A percentile compares a stretch with the other conserved stretches of the same genome.
phyloP scores from a whole-genome alignment of 2,797 vertebrate species.

The Enteromius trimaculatus region DNA sequence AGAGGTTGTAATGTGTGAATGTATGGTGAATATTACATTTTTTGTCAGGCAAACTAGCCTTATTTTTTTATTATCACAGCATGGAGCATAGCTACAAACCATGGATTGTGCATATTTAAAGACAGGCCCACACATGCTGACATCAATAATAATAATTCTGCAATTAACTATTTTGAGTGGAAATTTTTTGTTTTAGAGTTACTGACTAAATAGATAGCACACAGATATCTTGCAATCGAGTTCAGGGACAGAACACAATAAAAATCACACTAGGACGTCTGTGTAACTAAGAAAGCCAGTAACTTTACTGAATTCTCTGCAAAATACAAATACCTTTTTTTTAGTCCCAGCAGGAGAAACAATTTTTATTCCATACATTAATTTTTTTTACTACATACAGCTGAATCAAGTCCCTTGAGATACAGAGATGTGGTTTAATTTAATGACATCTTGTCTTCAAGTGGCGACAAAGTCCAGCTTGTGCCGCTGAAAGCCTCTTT shows the following conservation, averaged over 20 bases:
- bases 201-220: background rate
- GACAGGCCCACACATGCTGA: background rate
- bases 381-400: slow-evolving; percentile 90
- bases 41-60: background rate
- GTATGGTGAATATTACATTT: background rate
- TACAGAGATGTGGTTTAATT: slow-evolving; percentile 95
- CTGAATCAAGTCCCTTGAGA: slow-evolving; percentile 98
- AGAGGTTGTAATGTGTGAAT: background rate
- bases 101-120: background rate
- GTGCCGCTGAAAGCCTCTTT: slow-evolving; percentile 97
- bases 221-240: background rate
- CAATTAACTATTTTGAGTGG: background rate
- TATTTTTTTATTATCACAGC: background rate
- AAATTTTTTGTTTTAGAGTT: background rate
- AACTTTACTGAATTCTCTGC: slow-evolving; percentile 99
- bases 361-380: slow-evolving; percentile 85
- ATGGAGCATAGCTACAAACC: background rate
- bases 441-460: slow-evolving; percentile 96
- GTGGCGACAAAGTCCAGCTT: slow-evolving; percentile 99
- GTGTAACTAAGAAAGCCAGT: slow-evolving; percentile 98
- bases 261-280: slow-evolving; percentile 81
- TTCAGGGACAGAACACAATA: slow-evolving; percentile 71
- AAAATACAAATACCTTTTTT: slow-evolving; percentile 98
- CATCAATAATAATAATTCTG: background rate
- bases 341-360: slow-evolving; percentile 90